These are phyloP conservation scores for Acipenser ruthenus DNA, from an alignment of 2,797 vertebrate genomes.

Conservation along the genomic window DNA sequence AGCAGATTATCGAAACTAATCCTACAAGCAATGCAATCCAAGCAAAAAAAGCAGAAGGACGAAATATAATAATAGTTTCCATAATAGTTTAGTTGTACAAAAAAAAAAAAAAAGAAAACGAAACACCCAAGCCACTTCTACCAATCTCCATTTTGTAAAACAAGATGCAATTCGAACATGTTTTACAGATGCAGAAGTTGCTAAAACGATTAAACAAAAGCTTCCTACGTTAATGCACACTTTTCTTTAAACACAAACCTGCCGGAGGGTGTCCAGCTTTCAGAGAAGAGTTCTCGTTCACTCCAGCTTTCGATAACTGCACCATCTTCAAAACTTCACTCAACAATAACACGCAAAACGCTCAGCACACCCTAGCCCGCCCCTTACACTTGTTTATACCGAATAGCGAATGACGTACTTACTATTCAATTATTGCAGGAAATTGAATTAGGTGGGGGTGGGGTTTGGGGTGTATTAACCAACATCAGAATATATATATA, in stretches of 20 bases:
- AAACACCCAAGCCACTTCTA: too few relatives aligned
- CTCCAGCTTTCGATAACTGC: conserved; percentile 45
- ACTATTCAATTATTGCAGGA: conserved; percentile 24
- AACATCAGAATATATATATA: not conserved
- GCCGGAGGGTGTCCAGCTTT: conserved; percentile 64
- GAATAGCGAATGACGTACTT: conserved; percentile 30
- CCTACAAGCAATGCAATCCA: too few relatives aligned
- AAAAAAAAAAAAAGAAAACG: too few relatives aligned
- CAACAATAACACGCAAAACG: conserved; percentile 4
- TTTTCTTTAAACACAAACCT: conserved; percentile 38
- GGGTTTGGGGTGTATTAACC: not conserved
- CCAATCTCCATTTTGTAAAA: too few relatives aligned
- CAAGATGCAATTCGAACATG: too few relatives aligned
- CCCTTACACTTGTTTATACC: conserved; percentile 34
- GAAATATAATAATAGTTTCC: too few relatives aligned
- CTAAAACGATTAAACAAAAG: too few relatives aligned
- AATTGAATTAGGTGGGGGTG: conserved; percentile 13
- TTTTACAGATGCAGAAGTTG: too few relatives aligned
- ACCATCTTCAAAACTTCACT: conserved; percentile 44
- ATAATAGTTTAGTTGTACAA: too few relatives aligned
- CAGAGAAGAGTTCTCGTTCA: conserved; percentile 32
- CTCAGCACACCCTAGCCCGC: conserved; percentile 6
- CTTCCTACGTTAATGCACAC: too few relatives aligned
- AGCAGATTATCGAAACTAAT: too few relatives aligned
- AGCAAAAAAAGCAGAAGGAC: too few relatives aligned